phyloP scores from a whole-genome alignment of 2,113 vertebrate genomes.

The Paedocypris sp. region DNA sequence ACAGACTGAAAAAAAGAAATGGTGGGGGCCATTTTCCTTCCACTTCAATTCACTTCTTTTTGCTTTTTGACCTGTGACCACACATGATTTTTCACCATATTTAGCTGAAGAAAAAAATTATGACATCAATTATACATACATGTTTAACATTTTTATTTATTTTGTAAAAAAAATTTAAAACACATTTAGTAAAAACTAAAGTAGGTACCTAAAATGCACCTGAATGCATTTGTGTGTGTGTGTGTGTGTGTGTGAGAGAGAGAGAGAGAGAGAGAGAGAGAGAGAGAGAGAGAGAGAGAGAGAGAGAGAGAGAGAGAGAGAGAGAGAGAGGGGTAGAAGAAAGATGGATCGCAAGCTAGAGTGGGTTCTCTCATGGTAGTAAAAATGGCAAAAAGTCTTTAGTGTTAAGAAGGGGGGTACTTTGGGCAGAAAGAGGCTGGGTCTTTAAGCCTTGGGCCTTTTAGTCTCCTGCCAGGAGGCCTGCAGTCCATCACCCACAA shows the following conservation, averaged over 20 bases:
- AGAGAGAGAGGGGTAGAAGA: slow-evolving; percentile 8
- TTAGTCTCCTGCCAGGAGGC: slow-evolving; percentile 26
- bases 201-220: no score
- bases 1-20: no score
- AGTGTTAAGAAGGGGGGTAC: not conserved
- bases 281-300: not conserved
- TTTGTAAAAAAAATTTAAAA: no score
- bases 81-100: not conserved
- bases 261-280: no score
- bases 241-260: no score
- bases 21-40: no score
- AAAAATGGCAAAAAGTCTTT: not conserved
- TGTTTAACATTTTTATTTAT: no score
- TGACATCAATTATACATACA: no score
- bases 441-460: slow-evolving; percentile 22
- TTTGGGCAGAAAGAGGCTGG: slow-evolving; percentile 6
- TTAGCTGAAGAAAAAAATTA: not conserved
- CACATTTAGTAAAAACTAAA: no score
- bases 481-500: slow-evolving; percentile 14
- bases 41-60: no score
- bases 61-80: slow-evolving; percentile 8
- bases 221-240: no score
- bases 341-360: slow-evolving; percentile 3
- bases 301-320: not conserved
- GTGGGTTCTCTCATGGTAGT: slow-evolving; percentile 7